phyloP scores from a whole-genome alignment of 1,140 invertebrate species.

The Heliconius hermathena region DNA sequence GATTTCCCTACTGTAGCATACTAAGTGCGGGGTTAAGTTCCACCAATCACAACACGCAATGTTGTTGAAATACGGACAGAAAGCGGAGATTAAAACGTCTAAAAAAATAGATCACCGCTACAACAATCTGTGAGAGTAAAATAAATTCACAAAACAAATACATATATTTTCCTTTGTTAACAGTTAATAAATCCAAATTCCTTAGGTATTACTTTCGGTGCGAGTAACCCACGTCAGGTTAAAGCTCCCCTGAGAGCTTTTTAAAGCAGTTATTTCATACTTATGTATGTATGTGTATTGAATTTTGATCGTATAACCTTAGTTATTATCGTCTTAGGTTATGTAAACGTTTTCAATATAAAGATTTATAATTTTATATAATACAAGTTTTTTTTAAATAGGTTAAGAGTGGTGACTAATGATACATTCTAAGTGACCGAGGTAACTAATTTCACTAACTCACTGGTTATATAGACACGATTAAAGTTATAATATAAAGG shows the following conservation, averaged over 20 bases:
- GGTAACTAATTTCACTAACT: too few species aligned
- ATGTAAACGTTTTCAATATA: too few species aligned
- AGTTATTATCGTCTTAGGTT: background rate
- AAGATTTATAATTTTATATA: background rate
- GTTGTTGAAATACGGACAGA: too few species aligned
- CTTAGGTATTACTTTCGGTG: background rate
- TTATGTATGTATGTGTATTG: background rate
- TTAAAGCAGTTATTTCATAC: background rate
- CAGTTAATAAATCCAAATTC: background rate
- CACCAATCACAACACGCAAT: too few species aligned
- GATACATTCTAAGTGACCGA: too few species aligned
- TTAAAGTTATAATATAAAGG: too few species aligned
- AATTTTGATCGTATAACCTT: background rate
- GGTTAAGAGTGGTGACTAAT: too few species aligned
- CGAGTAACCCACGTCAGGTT: constrained; percentile 1
- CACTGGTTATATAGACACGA: too few species aligned
- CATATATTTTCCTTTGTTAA: background rate
- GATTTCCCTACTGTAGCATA: too few species aligned
- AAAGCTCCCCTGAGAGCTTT: constrained; percentile 3
- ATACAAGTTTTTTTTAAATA: background rate
- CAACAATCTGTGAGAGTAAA: background rate
- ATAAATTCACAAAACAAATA: constrained; percentile 1
- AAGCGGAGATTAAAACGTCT: too few species aligned
- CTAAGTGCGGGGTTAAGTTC: too few species aligned
- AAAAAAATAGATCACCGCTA: background rate